Evolutionary conservation across 2,888 invertebrate genomes (phyloP), one percentile per base, ranked within the genome.

Genomic region (Drepanosiphum platanoidis): DNA sequence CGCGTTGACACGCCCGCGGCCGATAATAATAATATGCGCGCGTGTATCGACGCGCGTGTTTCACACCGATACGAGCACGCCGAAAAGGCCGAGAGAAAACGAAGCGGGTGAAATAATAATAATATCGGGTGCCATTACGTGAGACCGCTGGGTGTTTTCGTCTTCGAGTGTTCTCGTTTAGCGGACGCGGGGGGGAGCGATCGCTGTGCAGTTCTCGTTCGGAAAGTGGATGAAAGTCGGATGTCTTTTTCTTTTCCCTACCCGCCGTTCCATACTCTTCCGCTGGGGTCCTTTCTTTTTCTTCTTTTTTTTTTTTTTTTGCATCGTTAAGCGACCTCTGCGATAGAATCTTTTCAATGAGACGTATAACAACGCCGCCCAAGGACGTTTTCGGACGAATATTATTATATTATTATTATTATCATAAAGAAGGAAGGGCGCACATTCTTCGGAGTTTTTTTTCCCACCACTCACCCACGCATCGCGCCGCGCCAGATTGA

Each of bases 271-370:
- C n/a, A n/a, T n/a, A n/a, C n/a, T n/a, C n/a, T n/a, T n/a, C n/a
- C n/a, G n/a, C n/a, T n/a, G n/a, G n/a, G n/a, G n/a, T n/a, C 11
- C 13, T 30, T 34, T 71, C 27, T 30, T 32, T 70, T 66, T 66
- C 64, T 71, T 71, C 7, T 74, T 4, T 30, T 30, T 22, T 32
- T 52, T 18, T 68, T 52, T 68, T 32, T 84, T 84, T 68, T 84
- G 77, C 84, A 77, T 84, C 84, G 77, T 84, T 77, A 84, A 84
- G 68, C 75, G 77, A 84, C 77, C 68, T 77, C 39, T 77, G 68
- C 84, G 68, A 84, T 77, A 70, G 68, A 68, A 84, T 84, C 84
- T 84, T 84, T 84, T 84, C 84, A 70, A 77, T 84, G 66, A 68
- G 39, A 52, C 52, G 18, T 5, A 27, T 58, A 58, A 58, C 15